Evolutionary conservation across 2,888 invertebrate genomes (phyloP), one percentile per base, ranked within the genome.

Genomic region (Entomobrya multifasciata): DNA sequence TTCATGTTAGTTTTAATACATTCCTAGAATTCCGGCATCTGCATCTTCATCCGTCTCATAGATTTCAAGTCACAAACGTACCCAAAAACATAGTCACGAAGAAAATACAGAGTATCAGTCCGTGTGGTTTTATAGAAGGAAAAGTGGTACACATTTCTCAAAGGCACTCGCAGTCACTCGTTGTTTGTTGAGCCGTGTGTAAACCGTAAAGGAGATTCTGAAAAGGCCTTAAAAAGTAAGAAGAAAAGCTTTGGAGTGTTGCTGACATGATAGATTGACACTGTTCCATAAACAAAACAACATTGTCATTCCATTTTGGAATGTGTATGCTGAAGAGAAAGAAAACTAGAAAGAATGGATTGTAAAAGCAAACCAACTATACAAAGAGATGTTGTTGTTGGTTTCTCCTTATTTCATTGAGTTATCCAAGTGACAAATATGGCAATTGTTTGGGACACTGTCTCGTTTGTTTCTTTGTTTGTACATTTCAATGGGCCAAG

Each of bases 191-290:
- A 74, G 52, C 52, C 52, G 72, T 49, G 52, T n/a, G n/a, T 49
- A 74, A 74, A 74, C 8, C 0, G 44, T 5, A 4, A 74, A 74
- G 8, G 27, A 5, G 72, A 17, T n/a, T n/a, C n/a, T n/a, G n/a
- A n/a, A n/a, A n/a, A n/a, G n/a, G n/a, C n/a, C 17, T 52, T n/a
- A 27, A 49, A 47, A 30, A n/a, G 20, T 11, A 52, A 49, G 17
- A 49, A 27, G 25, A 52, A 25, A 27, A 74, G 72, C 52, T 27
- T 49, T 49, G 17, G 72, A 74, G 30, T 74, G 72, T 52, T 74
- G 72, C 52, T 74, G 72, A 74, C 72, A 74, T 74, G 72, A 74
- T 74, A 74, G 72, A 74, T 74, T 74, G 72, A 74, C 49, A 52
- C 52, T 74, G 72, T 52, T 52, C 17, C 72, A 52, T 27, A 52